These are phyloP conservation scores for Creontiades dilutus DNA, from an alignment of 2,888 invertebrate genomes.

Conservation along the genomic window DNA sequence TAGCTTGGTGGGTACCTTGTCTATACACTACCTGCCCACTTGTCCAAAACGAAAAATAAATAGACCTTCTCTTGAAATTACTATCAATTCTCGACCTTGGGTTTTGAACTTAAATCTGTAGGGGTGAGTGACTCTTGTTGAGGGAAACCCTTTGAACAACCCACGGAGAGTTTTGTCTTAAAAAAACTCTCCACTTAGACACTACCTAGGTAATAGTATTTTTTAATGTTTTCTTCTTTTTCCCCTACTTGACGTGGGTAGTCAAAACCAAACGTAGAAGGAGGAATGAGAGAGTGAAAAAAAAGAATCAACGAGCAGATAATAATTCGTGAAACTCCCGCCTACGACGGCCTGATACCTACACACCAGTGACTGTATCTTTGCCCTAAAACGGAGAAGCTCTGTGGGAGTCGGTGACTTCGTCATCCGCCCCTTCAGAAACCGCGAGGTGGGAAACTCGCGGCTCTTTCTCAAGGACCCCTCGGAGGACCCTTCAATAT, in stretches of 20 bases:
- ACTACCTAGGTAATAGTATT: not conserved
- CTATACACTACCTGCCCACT: too few relatives aligned
- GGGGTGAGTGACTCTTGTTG: not conserved
- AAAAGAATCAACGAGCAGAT: conserved; percentile 12
- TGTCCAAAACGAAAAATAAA: too few relatives aligned
- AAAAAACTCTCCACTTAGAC: not conserved
- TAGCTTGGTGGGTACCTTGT: too few relatives aligned
- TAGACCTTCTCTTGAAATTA: too few relatives aligned
- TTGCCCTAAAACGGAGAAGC: conserved; percentile 59
- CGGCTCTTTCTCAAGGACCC: not conserved
- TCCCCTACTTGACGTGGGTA: conserved; percentile 27
- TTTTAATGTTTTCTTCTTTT: not conserved
- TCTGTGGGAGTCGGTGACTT: conserved; percentile 55
- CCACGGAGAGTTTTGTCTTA: not conserved
- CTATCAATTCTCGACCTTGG: too few relatives aligned
- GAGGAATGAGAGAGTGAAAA: not conserved
- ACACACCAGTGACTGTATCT: conserved; percentile 44
- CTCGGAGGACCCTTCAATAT: not conserved
- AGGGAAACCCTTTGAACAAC: not conserved
- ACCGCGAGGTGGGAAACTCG: conserved; percentile 22
- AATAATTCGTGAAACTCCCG: conserved; percentile 57
- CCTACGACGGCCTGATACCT: conserved; percentile 55
- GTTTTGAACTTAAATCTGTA: too few relatives aligned
- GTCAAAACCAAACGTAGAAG: conserved; percentile 46
- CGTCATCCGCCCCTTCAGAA: conserved; percentile 58